Evolutionary conservation across 2,113 vertebrate genomes (phyloP), one percentile per base, ranked within the genome.

Genomic region (Gobiocypris rarus): DNA sequence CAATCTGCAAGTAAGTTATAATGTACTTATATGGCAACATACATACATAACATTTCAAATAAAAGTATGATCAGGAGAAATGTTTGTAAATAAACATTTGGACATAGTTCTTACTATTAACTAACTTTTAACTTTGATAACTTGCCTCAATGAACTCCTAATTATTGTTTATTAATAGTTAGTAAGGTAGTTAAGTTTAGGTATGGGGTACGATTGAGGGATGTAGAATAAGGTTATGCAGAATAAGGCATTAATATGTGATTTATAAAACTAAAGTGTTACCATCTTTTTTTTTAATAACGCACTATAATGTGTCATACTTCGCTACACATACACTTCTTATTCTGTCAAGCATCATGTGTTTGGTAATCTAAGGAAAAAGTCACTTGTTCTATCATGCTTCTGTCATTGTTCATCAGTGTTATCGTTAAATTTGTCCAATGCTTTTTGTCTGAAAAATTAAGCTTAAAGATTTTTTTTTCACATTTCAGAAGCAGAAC

Each of bases 401-500:
- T 38, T 38, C 38, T 38, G 38, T 38, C 38, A 38, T 7, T 38
- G 41, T 43, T 43, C 7, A 43, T 19, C 52, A 54, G 15, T 54
- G 56, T 58, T 58, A n/a, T 4, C 9, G 8, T 3, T n/a, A 11
- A 9, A 24, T 11, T 26, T 5, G 2, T 61, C 11, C 28, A 28
- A 3, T 31, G 28, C 17, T 9, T 54, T 67, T 67, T 67, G 63
- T 65, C 63, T 65, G 14, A 19, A 67, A 65, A 67, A 22, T 11
- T 0, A 38, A 41, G 70, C 43, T 54, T 9, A 7, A 73, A 48
- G 11, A 2, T 43, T 31, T 71, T 70, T 26, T 70, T 41, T 43
- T 52, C 6, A 54, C 34, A 74, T 95, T 95, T 85, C 91, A 99
- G 97, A 95, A 92, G 93, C 94, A 88, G 95, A 96, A 15, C 97